A percentile compares a stretch with the other conserved stretches of the same genome.
Conservation (phyloP, 2,888 invertebrate species). For the Andrena hattorfiana region DNA sequence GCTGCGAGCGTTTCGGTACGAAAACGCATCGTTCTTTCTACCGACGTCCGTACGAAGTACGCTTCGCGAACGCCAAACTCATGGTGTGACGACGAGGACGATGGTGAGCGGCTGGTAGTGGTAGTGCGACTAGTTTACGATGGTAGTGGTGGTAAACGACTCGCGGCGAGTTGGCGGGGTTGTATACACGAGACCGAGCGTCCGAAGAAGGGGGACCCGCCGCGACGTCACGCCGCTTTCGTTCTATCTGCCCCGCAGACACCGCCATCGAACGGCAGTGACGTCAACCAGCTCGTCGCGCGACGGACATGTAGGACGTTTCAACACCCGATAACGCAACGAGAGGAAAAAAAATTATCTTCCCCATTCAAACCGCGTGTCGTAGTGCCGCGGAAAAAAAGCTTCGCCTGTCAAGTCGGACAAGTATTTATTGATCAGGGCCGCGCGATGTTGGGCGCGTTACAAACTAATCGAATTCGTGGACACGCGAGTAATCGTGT, state of each 20-base stretch:
- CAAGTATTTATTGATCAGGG: conserved; percentile 16
- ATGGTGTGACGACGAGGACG: conserved; percentile 57
- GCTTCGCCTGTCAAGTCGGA: background rate
- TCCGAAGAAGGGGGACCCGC: conserved; percentile 19
- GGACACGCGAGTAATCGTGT: too few species aligned
- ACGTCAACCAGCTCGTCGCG: conserved; percentile 21
- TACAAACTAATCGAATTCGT: background rate
- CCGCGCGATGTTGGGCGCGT: background rate
- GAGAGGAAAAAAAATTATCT: conserved; percentile 29
- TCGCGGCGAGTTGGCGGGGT: conserved; percentile 45
- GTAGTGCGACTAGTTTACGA: conserved; percentile 20
- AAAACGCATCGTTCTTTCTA: conserved; percentile 35
- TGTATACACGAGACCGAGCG: conserved; percentile 35
- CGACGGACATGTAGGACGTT: conserved; percentile 1
- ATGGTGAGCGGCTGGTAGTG: conserved; percentile 31
- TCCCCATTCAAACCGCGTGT: background rate
- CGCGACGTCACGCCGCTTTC: conserved; percentile 41
- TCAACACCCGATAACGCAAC: background rate
- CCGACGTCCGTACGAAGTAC: conserved; percentile 25
- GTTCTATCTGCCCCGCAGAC: conserved; percentile 24
- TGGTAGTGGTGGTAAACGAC: conserved; percentile 57
- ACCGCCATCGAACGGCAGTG: conserved; percentile 51
- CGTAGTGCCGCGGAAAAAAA: background rate
- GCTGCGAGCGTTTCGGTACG: conserved; percentile 24
- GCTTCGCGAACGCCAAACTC: conserved; percentile 60